Conservation (phyloP, 1,140 invertebrate species). For the Sarcophaga peregrina region DNA sequence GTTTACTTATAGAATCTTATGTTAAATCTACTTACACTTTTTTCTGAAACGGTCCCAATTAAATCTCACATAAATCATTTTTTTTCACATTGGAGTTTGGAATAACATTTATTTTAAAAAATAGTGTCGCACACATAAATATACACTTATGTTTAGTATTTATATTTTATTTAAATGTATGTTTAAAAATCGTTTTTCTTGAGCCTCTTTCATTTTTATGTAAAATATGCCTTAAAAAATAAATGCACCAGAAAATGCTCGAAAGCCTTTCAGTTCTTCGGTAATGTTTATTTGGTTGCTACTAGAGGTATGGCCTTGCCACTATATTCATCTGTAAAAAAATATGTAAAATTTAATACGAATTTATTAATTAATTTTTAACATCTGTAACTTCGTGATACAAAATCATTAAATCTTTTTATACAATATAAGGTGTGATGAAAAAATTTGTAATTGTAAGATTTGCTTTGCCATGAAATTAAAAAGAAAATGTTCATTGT, state of each 20-base stretch:
- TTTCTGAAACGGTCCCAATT: too few species aligned
- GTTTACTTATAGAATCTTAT: too few species aligned
- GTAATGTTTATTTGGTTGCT: slow-evolving; percentile 23
- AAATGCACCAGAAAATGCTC: slow-evolving; percentile 28
- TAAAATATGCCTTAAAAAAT: slow-evolving; percentile 24
- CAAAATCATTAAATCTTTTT: too few species aligned
- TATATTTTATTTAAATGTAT: slow-evolving; percentile 22
- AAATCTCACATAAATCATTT: too few species aligned
- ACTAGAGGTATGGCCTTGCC: slow-evolving; percentile 55
- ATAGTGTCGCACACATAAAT: slow-evolving; percentile 30
- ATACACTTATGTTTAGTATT: background rate
- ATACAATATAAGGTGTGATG: too few species aligned
- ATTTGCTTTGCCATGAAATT: too few species aligned
- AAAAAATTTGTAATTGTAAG: too few species aligned
- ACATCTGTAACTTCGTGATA: too few species aligned
- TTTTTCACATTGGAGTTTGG: background rate
- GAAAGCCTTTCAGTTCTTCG: background rate
- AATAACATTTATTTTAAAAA: slow-evolving; percentile 40
- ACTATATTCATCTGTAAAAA: slow-evolving; percentile 45
- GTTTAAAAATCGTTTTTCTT: slow-evolving; percentile 31
- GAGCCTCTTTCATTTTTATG: slow-evolving; percentile 13
- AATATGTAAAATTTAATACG: background rate
- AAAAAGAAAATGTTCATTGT: too few species aligned
- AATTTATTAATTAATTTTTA: background rate
- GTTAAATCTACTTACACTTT: too few species aligned